Conservation (phyloP, 2,113 vertebrate species). For the Equus przewalskii region DNA sequence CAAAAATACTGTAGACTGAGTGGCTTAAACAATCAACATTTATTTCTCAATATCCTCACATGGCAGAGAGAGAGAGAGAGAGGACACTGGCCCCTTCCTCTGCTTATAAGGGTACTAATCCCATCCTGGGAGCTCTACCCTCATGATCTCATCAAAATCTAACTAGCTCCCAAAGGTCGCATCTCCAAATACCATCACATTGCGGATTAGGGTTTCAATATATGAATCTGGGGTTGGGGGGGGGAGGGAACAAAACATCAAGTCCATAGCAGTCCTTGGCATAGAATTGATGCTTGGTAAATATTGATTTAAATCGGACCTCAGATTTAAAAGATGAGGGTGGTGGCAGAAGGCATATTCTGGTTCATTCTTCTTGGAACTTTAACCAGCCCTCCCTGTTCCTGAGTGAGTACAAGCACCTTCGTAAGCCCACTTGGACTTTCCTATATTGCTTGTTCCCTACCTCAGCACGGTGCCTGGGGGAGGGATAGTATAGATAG, state of each 20-base stretch:
- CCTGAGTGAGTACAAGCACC: neutral
- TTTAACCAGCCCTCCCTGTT: neutral
- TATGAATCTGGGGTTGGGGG: neutral
- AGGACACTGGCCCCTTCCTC: neutral
- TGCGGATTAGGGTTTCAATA: neutral
- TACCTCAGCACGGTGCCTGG: too few relatives aligned
- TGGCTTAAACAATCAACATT: neutral
- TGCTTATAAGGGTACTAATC: neutral
- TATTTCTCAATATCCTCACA: neutral
- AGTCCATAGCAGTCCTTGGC: neutral
- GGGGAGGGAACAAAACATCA: neutral
- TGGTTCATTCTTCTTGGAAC: neutral
- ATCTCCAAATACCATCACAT: neutral
- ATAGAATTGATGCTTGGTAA: neutral
- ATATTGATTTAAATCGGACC: neutral
- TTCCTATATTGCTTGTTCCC: neutral
- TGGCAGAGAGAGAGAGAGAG: neutral
- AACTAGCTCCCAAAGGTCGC: neutral
- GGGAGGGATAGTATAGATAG: fast-evolving
- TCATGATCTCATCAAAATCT: neutral
- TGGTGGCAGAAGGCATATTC: neutral
- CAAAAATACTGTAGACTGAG: neutral
- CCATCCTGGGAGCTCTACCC: neutral
- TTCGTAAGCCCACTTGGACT: neutral
- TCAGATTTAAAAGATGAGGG: neutral